These are phyloP conservation scores for Parambassis ranga DNA, from an alignment of 2,797 vertebrate genomes.

Conservation along the genomic window DNA sequence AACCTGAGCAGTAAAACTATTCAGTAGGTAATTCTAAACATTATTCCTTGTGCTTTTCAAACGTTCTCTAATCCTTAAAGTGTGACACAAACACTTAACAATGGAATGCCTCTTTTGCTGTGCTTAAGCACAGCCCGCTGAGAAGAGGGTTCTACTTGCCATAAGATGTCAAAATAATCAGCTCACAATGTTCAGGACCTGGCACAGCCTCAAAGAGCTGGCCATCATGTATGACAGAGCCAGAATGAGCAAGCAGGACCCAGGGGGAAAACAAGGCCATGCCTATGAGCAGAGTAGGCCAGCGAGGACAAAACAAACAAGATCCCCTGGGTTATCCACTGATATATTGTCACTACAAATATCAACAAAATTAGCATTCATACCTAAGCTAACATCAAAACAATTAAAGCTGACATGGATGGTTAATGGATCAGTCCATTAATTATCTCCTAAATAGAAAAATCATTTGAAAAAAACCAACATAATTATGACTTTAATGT, in stretches of 20 bases:
- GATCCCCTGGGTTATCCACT: not conserved
- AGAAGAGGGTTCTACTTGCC: constrained; percentile 70
- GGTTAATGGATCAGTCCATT: no score
- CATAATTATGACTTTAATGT: no score
- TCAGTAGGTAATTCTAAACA: constrained; percentile 69
- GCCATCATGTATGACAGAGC: constrained; percentile 45
- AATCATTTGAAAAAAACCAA: no score
- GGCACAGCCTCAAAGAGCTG: constrained; percentile 58
- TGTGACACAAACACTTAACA: constrained; percentile 78
- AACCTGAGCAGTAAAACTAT: constrained; percentile 35
- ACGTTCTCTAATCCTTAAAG: constrained; percentile 78
- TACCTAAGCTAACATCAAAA: no score
- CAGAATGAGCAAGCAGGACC: constrained; percentile 28
- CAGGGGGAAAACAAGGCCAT: constrained; percentile 15
- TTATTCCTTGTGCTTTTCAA: constrained; percentile 65
- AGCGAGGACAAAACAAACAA: constrained; percentile 16
- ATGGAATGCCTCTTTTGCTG: constrained; percentile 72
- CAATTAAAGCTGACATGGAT: no score
- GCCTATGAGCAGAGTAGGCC: not conserved
- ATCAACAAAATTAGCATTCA: no score
- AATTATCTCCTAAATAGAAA: no score
- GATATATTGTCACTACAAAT: no score
- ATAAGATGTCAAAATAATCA: constrained; percentile 76
- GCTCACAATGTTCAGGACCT: constrained; percentile 61
- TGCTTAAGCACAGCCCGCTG: constrained; percentile 60